Evolutionary conservation across 2,113 vertebrate species (phyloP), one percentile per base, ranked within the genome.

Genomic region (Cyprinodon brontotheroides): DNA sequence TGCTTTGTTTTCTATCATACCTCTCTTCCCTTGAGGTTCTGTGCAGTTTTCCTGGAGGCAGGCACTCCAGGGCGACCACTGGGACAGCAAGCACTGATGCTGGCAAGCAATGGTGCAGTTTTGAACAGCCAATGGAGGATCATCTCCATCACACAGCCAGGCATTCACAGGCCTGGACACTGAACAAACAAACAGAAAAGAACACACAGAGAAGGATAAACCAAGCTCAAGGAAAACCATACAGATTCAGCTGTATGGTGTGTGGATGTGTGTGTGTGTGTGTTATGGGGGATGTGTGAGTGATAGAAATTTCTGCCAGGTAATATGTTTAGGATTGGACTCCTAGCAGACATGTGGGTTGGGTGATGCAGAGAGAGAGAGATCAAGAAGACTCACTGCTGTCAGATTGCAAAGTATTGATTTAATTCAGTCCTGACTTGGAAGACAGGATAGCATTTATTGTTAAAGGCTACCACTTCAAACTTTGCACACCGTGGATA

Each of bases 41-140:
- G 77, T 93, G 83, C 98, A 99, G 94, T 93, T 94, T 84, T 99
- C 97, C 0, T 92, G 92, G 47, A 95, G 61, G 70, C 98, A 99
- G 60, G 89, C 74, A 1, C 95, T 94, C 98, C 98, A 99, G 11
- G 72, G 53, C 0, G 94, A 94, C 98, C 98, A 99, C 59, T 85
- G 72, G 8, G 97, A 96, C 14, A 98, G 93, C 4, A 93, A 67
- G 13, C 97, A 98, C 65, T 89, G 86, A 0, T 91, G 91, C 4
- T 94, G 94, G 85, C 97, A 99, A 0, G 91, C 94, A 74, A 97
- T 41, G 62, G 87, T 92, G 91, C 97, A 99, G 68, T 92, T 86
- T 91, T 96, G 96, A 66, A 95, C 95, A 1, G 91, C 38, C 0
- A 87, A 77, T 2, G 96, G 97, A 41, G 93, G 84, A 60, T 94